A percentile compares a stretch with the other conserved stretches of the same genome.
These are phyloP conservation scores for Trichosurus vulpecula DNA, from an alignment of 2,797 vertebrate genomes.

Conservation along the genomic window DNA sequence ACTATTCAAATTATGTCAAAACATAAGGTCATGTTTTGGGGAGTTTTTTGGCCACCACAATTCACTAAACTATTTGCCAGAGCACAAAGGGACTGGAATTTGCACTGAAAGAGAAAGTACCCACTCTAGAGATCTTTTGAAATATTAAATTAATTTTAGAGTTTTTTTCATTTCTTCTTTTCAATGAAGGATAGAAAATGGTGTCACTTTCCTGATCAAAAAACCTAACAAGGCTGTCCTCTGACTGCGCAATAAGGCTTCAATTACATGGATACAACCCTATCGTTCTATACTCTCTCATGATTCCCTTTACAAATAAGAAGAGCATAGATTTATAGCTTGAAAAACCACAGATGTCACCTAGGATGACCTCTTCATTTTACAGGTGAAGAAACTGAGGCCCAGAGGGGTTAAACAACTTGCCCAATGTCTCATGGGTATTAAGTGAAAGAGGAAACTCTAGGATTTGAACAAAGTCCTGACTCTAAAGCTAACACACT, in stretches of 20 bases:
- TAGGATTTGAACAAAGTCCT: not conserved
- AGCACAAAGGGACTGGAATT: not conserved
- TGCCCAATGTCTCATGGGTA: not conserved
- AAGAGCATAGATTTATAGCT: not conserved
- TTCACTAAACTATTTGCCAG: not conserved
- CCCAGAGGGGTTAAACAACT: not conserved
- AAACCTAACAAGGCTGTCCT: not conserved
- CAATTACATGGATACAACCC: not conserved
- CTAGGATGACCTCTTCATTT: not conserved
- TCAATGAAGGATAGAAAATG: not conserved
- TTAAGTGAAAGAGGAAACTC: not conserved
- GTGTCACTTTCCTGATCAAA: not conserved
- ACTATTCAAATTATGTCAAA: not conserved
- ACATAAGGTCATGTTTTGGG: not conserved
- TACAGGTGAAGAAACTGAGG: not conserved
- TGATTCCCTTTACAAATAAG: not conserved
- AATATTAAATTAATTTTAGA: not conserved
- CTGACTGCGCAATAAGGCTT: not conserved
- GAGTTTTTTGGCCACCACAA: not conserved
- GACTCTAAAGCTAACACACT: not conserved
- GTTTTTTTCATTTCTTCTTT: not conserved
- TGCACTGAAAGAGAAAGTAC: not conserved
- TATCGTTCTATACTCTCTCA: not conserved
- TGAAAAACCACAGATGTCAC: not conserved
- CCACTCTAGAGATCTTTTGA: not conserved